Conservation (phyloP, 2,888 invertebrate genomes). For the Scaptomyza parva region DNA sequence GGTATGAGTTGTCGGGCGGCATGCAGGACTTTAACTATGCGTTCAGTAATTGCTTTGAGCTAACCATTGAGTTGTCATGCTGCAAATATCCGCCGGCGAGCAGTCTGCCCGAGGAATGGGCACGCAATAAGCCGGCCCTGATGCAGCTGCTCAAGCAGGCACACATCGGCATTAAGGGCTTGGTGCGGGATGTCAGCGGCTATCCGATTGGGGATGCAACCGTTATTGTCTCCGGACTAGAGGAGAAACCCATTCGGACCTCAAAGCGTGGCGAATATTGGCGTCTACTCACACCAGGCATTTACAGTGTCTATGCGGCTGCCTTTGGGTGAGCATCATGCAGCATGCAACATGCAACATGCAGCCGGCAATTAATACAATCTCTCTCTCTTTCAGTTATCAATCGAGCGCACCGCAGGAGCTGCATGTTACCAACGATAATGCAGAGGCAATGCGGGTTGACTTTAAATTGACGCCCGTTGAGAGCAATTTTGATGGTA, state of each 20-base stretch:
- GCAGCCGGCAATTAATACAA: background rate
- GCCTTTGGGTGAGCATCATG: slow-evolving; percentile 89
- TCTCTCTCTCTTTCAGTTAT: slow-evolving; percentile 84
- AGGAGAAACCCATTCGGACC: slow-evolving; percentile 91
- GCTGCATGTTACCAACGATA: slow-evolving; percentile 83
- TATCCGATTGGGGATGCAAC: slow-evolving; percentile 88
- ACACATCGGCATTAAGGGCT: slow-evolving; percentile 89
- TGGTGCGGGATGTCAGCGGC: slow-evolving; percentile 83
- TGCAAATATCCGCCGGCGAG: slow-evolving; percentile 94
- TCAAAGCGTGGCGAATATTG: slow-evolving; percentile 96
- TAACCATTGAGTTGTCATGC: slow-evolving; percentile 98
- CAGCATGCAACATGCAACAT: background rate
- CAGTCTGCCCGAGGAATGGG: slow-evolving; percentile 92
- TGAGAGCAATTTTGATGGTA: slow-evolving; percentile 83
- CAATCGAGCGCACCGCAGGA: slow-evolving; percentile 84
- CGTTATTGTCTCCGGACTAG: slow-evolving; percentile 90
- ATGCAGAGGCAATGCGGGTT: slow-evolving; percentile 81
- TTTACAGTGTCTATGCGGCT: slow-evolving; percentile 90
- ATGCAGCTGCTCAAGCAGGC: slow-evolving; percentile 93
- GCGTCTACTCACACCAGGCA: slow-evolving; percentile 95
- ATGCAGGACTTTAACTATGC: slow-evolving; percentile 99
- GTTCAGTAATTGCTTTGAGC: slow-evolving; percentile 97
- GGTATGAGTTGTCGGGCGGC: slow-evolving; percentile 96
- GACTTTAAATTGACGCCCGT: slow-evolving; percentile 83
- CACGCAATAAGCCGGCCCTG: slow-evolving; percentile 93